Percentiles rank a stretch among this genome's conserved stretches.
phyloP scores from a whole-genome alignment of 2,797 vertebrate genomes.

The Macrochelys suwanniensis region DNA sequence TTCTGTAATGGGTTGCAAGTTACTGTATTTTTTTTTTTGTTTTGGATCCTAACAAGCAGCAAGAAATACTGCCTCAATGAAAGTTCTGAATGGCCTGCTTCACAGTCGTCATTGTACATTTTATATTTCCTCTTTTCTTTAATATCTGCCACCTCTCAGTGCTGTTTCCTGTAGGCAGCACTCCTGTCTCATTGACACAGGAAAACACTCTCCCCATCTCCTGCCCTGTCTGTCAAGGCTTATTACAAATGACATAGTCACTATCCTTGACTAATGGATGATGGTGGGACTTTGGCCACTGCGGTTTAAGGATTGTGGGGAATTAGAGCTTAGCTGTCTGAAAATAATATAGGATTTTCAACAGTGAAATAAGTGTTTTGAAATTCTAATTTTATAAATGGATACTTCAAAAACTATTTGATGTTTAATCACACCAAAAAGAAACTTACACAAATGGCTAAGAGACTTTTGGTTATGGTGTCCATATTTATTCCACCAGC shows the following conservation, averaged over 20 bases:
- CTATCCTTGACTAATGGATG: conserved; percentile 46
- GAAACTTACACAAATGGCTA: neutral
- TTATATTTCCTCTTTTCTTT: conserved; percentile 8
- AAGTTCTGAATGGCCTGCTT: conserved; percentile 41
- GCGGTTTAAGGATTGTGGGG: conserved; percentile 41
- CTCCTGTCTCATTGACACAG: conserved; percentile 28
- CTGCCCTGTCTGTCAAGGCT: conserved; percentile 32
- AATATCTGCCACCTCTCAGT: neutral
- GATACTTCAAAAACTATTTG: conserved; percentile 52
- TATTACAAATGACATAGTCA: conserved; percentile 34
- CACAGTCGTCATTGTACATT: conserved; percentile 1
- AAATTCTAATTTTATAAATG: conserved; percentile 68
- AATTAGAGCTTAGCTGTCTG: conserved; percentile 55
- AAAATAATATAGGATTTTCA: conserved; percentile 43
- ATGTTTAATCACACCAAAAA: conserved; percentile 47
- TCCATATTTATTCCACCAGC: conserved; percentile 29
- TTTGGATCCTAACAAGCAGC: neutral
- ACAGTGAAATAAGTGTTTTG: conserved; percentile 54
- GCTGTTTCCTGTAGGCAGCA: conserved; percentile 30
- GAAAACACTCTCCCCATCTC: conserved; percentile 6
- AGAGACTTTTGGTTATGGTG: conserved; percentile 25
- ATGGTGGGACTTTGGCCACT: conserved; percentile 1
- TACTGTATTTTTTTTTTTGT: neutral
- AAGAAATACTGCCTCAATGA: conserved; percentile 30
- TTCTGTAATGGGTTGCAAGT: neutral